Base-by-base conservation (phyloP, 2,113 vertebrate species). In the Emydura subglobosa region DNA sequence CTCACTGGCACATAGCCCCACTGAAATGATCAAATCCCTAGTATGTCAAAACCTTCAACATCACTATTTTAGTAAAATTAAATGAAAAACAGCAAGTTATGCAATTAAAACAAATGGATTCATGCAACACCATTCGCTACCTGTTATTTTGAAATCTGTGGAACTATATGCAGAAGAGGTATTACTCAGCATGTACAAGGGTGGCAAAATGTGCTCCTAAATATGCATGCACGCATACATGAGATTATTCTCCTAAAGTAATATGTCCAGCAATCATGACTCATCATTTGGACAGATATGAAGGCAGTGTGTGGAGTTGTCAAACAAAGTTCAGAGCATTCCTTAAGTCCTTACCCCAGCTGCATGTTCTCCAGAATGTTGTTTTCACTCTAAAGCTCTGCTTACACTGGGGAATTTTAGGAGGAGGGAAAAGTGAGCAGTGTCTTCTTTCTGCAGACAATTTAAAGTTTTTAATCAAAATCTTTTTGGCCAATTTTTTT, bases 1-100 rank as follows among this genome's bases (percentile, higher is more conserved):
- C 31, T 91, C 89, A 87, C 57, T 83, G 65, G 82, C 86, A 79
- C 76, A 79, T 83, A 81, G 42, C 89, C 42, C 68, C 59, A 83
- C 65, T 74, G 93, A 93, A 97, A 94, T 72, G 81, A 83, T 96
- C 72, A 82, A 54, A 93, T 94, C 91, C 95, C 74, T 65, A 85
- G 25, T 80, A 84, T 54, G 92, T 88, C 90, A 92, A 87, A 93
- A 95, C 47, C 74, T 59, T 92, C 81, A 92, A 65, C 87, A 95
- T 91, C 86, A 95, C 87, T 95, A 94, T 97, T 97, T 95, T 95
- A 10, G 6, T 88, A 91, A 91, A 96, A 96, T 89, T 94, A 96
- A 95, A 92, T 65, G 42, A 95, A 96, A 95, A 53, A 50, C 80
- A 89, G 14, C 31, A 95, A 94, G 96, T 96, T 95, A 95, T 74